A percentile compares a stretch with the other conserved stretches of the same genome.
Conservation (phyloP, 2,797 vertebrate species). For the Poeciliopsis paucimaculata region DNA sequence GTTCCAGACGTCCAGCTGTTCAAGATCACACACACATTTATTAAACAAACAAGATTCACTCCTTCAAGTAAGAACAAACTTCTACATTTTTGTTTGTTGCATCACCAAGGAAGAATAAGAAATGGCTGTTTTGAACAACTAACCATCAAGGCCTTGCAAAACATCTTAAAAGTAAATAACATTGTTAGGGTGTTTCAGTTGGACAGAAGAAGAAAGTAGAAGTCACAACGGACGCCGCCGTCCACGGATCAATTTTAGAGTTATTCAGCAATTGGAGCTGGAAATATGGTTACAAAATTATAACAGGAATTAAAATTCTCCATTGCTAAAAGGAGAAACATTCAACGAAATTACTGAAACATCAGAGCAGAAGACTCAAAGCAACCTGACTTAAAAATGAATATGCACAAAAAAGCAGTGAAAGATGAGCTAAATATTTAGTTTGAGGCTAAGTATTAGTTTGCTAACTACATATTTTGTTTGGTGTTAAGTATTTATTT, state of each 20-base stretch:
- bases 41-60: neutral
- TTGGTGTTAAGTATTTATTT: no score
- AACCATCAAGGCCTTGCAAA: neutral
- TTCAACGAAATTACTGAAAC: neutral
- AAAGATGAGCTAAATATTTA: neutral
- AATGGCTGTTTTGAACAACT: neutral
- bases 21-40: slow-evolving; percentile 2
- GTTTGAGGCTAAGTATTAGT: neutral
- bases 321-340: neutral
- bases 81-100: neutral
- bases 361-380: neutral
- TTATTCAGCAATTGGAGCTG: no score
- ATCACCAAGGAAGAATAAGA: neutral
- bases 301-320: neutral
- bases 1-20: slow-evolving; percentile 10
- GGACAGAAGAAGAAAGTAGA: no score
- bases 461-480: no score
- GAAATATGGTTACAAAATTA: no score
- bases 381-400: neutral
- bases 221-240: no score
- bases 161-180: neutral
- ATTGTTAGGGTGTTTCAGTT: neutral
- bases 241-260: neutral
- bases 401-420: neutral
- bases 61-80: neutral